A percentile compares a stretch with the other conserved stretches of the same genome.
These are phyloP conservation scores for Leuciscus idus DNA, from an alignment of 2,113 vertebrate genomes.

Conservation along the genomic window DNA sequence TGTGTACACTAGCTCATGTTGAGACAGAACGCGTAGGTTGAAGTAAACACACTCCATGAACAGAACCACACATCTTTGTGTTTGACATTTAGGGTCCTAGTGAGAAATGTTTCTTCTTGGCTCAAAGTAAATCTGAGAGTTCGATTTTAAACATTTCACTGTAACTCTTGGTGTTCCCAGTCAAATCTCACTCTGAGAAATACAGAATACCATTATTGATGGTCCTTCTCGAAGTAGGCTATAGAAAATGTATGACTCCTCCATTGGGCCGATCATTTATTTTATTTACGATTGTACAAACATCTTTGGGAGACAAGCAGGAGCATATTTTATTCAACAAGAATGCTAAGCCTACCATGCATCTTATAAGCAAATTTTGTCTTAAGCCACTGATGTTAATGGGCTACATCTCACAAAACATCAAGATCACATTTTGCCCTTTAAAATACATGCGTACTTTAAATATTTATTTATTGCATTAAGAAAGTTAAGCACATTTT, in stretches of 20 bases:
- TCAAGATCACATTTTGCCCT: not conserved
- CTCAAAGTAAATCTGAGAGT: conserved; percentile 11
- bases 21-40: not conserved
- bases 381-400: not conserved
- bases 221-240: conserved; percentile 52
- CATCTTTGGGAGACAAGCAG: conserved; percentile 48
- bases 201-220: conserved; percentile 63
- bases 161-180: conserved; percentile 33
- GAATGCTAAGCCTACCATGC: conserved; percentile 2
- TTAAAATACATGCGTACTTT: not conserved
- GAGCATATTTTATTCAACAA: conserved; percentile 30
- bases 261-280: conserved; percentile 51
- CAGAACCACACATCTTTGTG: not conserved
- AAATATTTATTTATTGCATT: not conserved
- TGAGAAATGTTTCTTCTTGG: conserved; percentile 1
- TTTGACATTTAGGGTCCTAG: conserved; percentile 22
- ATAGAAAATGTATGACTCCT: conserved; percentile 59
- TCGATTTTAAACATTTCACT: conserved; percentile 27
- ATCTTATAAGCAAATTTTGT: not conserved
- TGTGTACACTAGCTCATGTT: not conserved
- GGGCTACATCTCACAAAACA: not conserved
- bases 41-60: not conserved
- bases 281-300: conserved; percentile 61
- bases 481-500: not conserved
- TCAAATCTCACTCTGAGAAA: conserved; percentile 42